A percentile compares a stretch with the other conserved stretches of the same genome.
Conservation (phyloP, 2,113 vertebrate genomes). For the Alethe castanea region DNA sequence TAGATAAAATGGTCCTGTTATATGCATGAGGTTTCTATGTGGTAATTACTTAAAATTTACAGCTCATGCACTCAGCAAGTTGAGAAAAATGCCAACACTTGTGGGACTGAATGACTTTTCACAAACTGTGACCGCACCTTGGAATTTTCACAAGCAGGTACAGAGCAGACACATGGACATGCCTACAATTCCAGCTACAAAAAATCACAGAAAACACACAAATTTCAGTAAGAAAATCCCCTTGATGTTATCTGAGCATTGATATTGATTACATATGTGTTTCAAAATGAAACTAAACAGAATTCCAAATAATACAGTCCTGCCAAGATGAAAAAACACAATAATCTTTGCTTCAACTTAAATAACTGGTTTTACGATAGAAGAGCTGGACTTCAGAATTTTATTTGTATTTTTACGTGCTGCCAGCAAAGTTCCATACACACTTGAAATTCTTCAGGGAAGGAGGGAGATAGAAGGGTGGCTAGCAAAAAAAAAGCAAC, state of each 20-base stretch:
- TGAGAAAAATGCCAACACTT: background rate
- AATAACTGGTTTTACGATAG: background rate
- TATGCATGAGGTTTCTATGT: background rate
- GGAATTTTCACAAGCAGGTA: background rate
- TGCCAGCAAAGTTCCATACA: background rate
- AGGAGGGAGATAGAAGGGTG: accelerated
- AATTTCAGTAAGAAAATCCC: background rate
- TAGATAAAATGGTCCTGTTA: background rate
- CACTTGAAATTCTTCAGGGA: background rate
- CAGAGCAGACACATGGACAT: background rate
- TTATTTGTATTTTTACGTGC: background rate
- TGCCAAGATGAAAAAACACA: background rate
- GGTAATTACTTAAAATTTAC: background rate
- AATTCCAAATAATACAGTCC: background rate
- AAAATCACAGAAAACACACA: background rate
- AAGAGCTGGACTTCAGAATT: background rate
- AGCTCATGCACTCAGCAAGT: background rate
- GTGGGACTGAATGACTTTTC: background rate
- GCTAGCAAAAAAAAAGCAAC: background rate
- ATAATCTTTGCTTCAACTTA: background rate
- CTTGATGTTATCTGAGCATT: background rate
- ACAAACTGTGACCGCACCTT: background rate
- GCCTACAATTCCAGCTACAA: background rate
- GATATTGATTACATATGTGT: background rate
- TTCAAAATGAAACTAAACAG: background rate